These are phyloP conservation scores for Drosophila littoralis DNA, from an alignment of 1,140 invertebrate species.

Conservation along the genomic window DNA sequence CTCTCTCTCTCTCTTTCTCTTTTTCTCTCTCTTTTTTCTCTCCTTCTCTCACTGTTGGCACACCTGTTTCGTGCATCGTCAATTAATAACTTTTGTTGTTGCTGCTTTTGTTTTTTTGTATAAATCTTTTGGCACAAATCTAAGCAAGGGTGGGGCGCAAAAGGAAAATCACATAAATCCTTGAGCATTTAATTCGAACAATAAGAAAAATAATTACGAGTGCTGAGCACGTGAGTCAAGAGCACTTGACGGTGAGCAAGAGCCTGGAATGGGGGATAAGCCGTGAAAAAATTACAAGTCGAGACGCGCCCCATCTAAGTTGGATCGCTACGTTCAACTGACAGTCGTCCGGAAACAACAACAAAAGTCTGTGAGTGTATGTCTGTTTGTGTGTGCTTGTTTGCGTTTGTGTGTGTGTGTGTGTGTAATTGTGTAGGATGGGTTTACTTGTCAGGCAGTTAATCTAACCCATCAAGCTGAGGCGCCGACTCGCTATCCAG, in stretches of 20 bases:
- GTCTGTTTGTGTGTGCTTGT: conserved; percentile 3
- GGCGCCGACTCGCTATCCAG: conserved; percentile 67
- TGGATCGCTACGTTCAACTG: conserved; percentile 60
- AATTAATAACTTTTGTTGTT: conserved; percentile 69
- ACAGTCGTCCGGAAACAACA: conserved; percentile 73
- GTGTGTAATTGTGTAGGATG: conserved; percentile 46
- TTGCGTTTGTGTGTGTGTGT: conserved; percentile 18
- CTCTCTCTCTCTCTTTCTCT: neutral
- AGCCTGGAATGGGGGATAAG: conserved; percentile 45
- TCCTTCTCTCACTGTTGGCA: neutral
- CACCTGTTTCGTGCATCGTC: conserved; percentile 32
- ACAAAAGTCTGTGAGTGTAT: conserved; percentile 50
- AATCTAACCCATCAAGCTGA: conserved; percentile 79
- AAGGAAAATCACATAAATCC: conserved; percentile 72
- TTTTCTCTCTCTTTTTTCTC: neutral
- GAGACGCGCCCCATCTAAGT: conserved; percentile 38
- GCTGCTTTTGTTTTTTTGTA: conserved; percentile 6
- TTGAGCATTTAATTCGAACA: conserved; percentile 80
- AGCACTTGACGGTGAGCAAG: conserved; percentile 48
- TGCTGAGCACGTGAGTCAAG: conserved; percentile 79
- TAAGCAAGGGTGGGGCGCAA: conserved; percentile 36
- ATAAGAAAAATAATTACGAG: conserved; percentile 82
- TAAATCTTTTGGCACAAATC: conserved; percentile 59
- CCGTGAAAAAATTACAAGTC: conserved; percentile 78
- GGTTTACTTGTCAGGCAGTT: conserved; percentile 82